Evolutionary conservation across 1,140 invertebrate species (phyloP).

Genomic region (Sitophilus oryzae): DNA sequence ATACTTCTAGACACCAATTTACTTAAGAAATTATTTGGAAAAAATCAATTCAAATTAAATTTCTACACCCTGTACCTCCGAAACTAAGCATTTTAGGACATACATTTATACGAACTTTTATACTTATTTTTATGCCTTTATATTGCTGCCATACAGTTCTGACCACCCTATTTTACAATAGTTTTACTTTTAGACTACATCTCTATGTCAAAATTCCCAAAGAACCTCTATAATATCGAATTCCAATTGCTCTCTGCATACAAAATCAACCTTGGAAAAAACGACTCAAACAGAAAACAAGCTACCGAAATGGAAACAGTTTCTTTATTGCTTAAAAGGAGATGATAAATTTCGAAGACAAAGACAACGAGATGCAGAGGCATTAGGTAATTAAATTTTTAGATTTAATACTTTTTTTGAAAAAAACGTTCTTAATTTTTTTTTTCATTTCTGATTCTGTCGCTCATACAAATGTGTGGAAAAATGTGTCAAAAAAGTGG

Average conservation of each 20-base stretch:
- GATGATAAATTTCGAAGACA: conserved; percentile 70
- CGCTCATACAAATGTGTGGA: too few species aligned
- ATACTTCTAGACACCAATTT: too few species aligned
- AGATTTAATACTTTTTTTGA: conserved; percentile 8
- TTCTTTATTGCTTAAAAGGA: conserved; percentile 72
- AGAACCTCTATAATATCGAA: conserved; percentile 33
- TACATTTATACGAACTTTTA: too few species aligned
- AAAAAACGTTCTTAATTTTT: neutral
- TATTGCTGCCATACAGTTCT: too few species aligned
- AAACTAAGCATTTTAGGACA: too few species aligned
- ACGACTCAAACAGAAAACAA: conserved; percentile 74
- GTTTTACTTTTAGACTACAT: conserved; percentile 35
- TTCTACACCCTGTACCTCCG: too few species aligned
- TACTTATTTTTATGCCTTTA: too few species aligned
- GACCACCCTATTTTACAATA: neutral
- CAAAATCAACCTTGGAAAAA: conserved; percentile 63
- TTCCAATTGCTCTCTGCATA: conserved; percentile 37
- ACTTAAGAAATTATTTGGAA: too few species aligned
- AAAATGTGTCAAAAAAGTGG: too few species aligned
- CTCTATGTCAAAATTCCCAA: conserved; percentile 31
- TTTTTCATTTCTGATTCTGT: neutral
- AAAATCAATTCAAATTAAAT: too few species aligned
- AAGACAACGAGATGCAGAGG: conserved; percentile 62
- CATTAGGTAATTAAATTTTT: conserved; percentile 32
- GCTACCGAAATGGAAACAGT: conserved; percentile 68